Percentiles rank a stretch among this genome's conserved stretches.
These are phyloP conservation scores for Copidosoma floridanum DNA, from an alignment of 1,140 invertebrate genomes.

Conservation along the genomic window DNA sequence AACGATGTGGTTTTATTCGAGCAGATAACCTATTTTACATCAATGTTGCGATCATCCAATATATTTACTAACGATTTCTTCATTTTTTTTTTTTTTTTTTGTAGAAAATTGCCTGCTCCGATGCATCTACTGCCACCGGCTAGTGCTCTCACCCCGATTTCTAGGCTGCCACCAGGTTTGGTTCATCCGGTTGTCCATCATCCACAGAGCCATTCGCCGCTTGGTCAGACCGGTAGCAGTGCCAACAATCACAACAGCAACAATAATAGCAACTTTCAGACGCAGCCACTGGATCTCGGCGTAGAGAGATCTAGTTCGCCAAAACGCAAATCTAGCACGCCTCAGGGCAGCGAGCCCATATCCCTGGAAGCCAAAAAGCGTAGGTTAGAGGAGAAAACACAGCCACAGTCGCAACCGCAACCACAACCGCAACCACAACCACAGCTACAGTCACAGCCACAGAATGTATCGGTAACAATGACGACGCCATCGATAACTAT, in stretches of 20 bases:
- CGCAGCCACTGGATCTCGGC: conserved; percentile 73
- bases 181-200: conserved; percentile 50
- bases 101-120: conserved; percentile 9
- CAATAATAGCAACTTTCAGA: conserved; percentile 56
- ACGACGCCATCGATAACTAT: too few relatives aligned
- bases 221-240: conserved; percentile 47
- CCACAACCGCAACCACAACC: not conserved
- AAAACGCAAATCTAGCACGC: conserved; percentile 59
- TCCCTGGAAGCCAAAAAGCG: conserved; percentile 58
- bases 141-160: conserved; percentile 46
- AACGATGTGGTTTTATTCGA: too few relatives aligned
- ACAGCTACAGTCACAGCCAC: not conserved
- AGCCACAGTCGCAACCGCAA: too few relatives aligned
- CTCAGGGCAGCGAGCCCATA: conserved; percentile 46
- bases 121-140: conserved; percentile 45
- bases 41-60: too few relatives aligned
- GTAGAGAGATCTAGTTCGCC: conserved; percentile 60
- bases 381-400: conserved; percentile 49
- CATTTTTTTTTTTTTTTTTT: not conserved
- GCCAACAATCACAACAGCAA: conserved; percentile 13
- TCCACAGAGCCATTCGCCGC: conserved; percentile 45
- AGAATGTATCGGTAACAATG: too few relatives aligned
- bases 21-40: too few relatives aligned
- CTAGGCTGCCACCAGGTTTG: conserved; percentile 42
- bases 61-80: too few relatives aligned